Base-by-base conservation (phyloP, 2,113 vertebrate genomes). In the Syrmaticus mikado region DNA sequence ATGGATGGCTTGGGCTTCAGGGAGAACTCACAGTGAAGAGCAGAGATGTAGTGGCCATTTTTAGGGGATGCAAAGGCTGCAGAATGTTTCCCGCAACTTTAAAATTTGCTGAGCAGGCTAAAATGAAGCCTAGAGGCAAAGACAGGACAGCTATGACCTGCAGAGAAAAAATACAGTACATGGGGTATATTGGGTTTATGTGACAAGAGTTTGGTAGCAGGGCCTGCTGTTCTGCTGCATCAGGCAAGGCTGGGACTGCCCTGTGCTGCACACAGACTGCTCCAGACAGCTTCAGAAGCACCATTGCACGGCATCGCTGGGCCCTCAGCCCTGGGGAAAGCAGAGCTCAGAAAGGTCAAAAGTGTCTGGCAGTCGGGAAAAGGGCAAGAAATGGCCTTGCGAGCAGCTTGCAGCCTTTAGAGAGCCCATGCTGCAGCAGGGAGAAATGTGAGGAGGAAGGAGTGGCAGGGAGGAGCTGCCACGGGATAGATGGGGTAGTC, bases 391-490 rank as follows among this genome's bases (percentile, higher is more conserved):
- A 22, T 13, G 8, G 64, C 72, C 43, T 61, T 21, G 10, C 2
- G 1, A 65, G 48, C 4, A 58, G 34, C 5, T 30, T 7, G 34
- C 16, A 27, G 19, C 4, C 34, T 30, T 27, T 30, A 45, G 27
- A 20, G 55, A 48, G 41, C 25, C 25, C 5, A 1, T 0, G 2
- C 21, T 19, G 34, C 21, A 5, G 19, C 34, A 3, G 20, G 6
- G 12, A 45, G 4, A 22, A 5, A 50, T 5, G 2, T 21, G 66
- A 24, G 40, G 21, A 19, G 40, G 27, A 38, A 9, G 28, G 28
- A 22, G 34, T 2, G 1, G 76, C 16, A 21, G 43, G 6, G 32
- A 21, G 28, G 40, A 30, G 46, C 45, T 16, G n/a, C 10, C 7
- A 3, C 7, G 28, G 36, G 3, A 13, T 27, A 8, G 50, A 7